Conservation (phyloP, 2,113 vertebrate species). For the Caranx melampygus region DNA sequence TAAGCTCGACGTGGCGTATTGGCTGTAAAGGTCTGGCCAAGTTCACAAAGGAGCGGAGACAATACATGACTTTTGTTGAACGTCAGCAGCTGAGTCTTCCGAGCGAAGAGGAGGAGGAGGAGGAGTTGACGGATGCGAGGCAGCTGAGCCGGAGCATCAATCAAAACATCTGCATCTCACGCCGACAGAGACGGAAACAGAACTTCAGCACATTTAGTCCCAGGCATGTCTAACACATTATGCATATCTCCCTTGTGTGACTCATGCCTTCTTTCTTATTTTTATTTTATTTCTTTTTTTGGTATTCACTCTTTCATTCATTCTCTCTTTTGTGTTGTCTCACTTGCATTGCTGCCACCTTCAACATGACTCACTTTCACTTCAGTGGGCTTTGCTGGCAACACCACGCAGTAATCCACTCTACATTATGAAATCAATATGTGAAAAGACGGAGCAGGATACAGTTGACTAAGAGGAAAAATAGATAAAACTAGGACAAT, state of each 20-base stretch:
- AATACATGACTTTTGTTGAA: conserved; percentile 42
- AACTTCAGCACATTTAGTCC: conserved; percentile 50
- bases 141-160: conserved; percentile 48
- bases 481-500: background rate
- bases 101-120: conserved; percentile 39
- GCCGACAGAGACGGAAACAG: conserved; percentile 45
- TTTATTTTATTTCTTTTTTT: background rate
- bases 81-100: conserved; percentile 62
- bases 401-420: background rate
- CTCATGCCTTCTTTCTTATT: background rate
- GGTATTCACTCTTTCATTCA: background rate
- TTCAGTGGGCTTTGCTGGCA: conserved; percentile 1
- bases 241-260: background rate
- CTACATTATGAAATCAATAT: background rate
- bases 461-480: background rate
- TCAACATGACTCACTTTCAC: conserved; percentile 28
- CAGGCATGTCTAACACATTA: background rate
- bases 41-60: conserved; percentile 59
- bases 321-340: background rate
- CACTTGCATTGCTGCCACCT: conserved; percentile 21
- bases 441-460: conserved; percentile 4
- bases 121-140: conserved; percentile 56
- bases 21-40: conserved; percentile 50
- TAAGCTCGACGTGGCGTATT: conserved; percentile 58
- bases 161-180: conserved; percentile 52